A percentile compares a stretch with the other conserved stretches of the same genome.
Conservation (phyloP, 2,888 invertebrate genomes). For the Oxystoma pomonae region DNA sequence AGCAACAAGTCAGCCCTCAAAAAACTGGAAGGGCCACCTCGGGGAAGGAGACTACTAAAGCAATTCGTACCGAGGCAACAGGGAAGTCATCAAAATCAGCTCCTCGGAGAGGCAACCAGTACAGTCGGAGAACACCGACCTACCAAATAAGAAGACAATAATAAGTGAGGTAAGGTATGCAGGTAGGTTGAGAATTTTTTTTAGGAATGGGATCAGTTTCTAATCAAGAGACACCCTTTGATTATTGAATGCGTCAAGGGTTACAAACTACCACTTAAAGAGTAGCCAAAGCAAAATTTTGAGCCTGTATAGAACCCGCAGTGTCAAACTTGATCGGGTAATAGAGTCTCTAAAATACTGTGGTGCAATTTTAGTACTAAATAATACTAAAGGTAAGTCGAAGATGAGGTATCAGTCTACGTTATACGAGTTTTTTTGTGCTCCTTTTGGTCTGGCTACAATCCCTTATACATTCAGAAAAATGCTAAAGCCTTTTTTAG, state of each 20-base stretch:
- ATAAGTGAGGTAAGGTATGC: background rate
- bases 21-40: too few relatives aligned
- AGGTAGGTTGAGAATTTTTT: background rate
- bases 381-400: constrained; percentile 10
- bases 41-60: too few relatives aligned
- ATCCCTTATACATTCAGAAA: constrained; percentile 33
- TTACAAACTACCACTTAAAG: background rate
- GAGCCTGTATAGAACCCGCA: too few relatives aligned
- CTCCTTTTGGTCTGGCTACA: constrained; percentile 28
- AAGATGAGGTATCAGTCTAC: constrained; percentile 23
- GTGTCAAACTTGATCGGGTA: too few relatives aligned
- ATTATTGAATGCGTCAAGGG: background rate
- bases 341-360: too few relatives aligned
- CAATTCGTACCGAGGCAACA: too few relatives aligned
- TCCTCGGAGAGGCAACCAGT: too few relatives aligned
- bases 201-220: background rate
- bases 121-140: too few relatives aligned
- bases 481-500: constrained; percentile 28
- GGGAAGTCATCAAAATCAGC: too few relatives aligned
- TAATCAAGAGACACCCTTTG: too few relatives aligned
- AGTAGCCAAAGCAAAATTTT: background rate
- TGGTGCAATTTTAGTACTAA: background rate
- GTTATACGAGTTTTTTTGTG: constrained; percentile 26
- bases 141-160: too few relatives aligned
- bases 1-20: too few relatives aligned